Evolutionary conservation across 1,140 invertebrate species (phyloP), one percentile per base, ranked within the genome.

Genomic region (Fragariocoptes setiger): DNA sequence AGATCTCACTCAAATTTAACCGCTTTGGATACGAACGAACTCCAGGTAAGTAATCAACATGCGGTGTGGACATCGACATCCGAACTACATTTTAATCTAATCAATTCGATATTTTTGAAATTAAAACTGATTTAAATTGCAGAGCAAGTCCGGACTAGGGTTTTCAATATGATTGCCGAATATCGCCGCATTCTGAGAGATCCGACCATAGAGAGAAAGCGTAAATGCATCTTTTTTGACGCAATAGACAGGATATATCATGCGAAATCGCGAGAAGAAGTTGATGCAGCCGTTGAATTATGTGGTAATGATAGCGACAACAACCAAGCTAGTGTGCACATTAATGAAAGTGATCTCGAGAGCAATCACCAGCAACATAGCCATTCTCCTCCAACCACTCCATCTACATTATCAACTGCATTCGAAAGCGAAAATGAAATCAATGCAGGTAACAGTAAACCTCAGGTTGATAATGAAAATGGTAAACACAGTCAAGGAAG

Each of bases 141-240:
- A 46, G 46, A 47, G 21, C 46, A 47, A 41, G 46, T 47, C 8
- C 21, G 46, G 21, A 47, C 44, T n/a, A 35, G 44, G n/a, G 44
- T 47, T 1, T 47, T 47, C 25, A 47, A 47, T 39, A 47, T 47
- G 46, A 46, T 47, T 39, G 46, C 46, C 5, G 46, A 47, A 36
- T 47, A 47, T 21, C 21, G 44, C 21, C 14, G 46, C 12, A 47
- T 47, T 35, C 19, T 45, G 14, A 47, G 43, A 22, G 45, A 45
- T 43, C 43, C 46, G 18, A 45, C 43, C 12, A 40, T 41, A 16
- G 46, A 47, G 21, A 35, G 46, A 2, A 41, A 39, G 22, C 45
- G 45, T 25, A 47, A 47, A 19, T 47, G 46, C 35, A 42, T 47
- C 17, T 47, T 47, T 36, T 47, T 47, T 31, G 44, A 47, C 35